Evolutionary conservation across 2,113 vertebrate genomes (phyloP).

Genomic region (Semnopithecus entellus): DNA sequence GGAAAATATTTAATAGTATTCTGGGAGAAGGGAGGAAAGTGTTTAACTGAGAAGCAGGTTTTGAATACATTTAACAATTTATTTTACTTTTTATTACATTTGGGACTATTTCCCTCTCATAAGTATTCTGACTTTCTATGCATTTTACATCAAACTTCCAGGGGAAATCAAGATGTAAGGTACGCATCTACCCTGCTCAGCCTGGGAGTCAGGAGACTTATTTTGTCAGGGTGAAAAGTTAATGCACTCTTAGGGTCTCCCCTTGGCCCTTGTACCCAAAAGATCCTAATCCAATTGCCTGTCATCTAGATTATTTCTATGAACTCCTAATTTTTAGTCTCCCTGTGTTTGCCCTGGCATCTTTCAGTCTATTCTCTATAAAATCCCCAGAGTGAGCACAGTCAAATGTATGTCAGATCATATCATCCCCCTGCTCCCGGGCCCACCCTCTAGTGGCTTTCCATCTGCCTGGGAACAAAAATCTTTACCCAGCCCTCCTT

Average conservation of each 20-base stretch:
- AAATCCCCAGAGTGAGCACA: neutral
- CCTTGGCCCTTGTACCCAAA: neutral
- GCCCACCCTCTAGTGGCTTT: neutral
- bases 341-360: neutral
- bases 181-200: neutral
- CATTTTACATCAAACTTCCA: neutral
- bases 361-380: neutral
- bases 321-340: neutral
- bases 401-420: neutral
- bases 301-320: neutral
- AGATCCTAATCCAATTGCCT: neutral
- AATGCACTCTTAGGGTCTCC: neutral
- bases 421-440: neutral
- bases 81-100: constrained; percentile 29
- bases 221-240: neutral
- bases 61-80: constrained; percentile 40
- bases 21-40: constrained; percentile 1
- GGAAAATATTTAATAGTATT: constrained; percentile 49
- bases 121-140: neutral
- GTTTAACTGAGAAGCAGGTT: constrained; percentile 50
- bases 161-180: neutral
- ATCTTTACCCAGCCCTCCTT: neutral
- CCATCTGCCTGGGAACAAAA: neutral
- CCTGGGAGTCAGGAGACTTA: neutral
- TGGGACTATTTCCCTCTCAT: neutral